Percentiles rank a stretch among this genome's conserved stretches.
These are phyloP conservation scores for Drosophila meridiana DNA, from an alignment of 2,888 invertebrate genomes.

Conservation along the genomic window DNA sequence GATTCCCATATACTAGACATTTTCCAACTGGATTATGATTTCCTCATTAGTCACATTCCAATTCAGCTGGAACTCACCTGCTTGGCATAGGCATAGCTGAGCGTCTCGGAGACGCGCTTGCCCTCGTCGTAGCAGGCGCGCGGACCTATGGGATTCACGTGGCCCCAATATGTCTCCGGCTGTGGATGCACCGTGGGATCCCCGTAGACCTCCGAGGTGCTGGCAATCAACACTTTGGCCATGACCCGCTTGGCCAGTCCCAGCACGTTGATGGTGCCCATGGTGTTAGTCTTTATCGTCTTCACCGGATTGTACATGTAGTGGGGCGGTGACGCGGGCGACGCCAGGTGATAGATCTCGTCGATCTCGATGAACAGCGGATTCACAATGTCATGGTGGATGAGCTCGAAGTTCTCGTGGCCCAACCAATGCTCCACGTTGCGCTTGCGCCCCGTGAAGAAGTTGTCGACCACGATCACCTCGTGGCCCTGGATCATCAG, in stretches of 20 bases:
- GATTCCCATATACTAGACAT: no score
- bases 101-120: conserved; percentile 98
- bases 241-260: conserved; percentile 96
- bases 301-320: conserved; percentile 99
- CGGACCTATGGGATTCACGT: conserved; percentile 99
- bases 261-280: conserved; percentile 96
- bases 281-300: conserved; percentile 99
- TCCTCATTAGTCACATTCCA: background rate
- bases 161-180: conserved; percentile 99
- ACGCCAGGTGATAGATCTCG: conserved; percentile 99
- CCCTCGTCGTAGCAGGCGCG: conserved; percentile 99
- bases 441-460: conserved; percentile 98
- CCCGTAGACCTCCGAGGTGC: conserved; percentile 99
- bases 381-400: conserved; percentile 99
- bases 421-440: conserved; percentile 99
- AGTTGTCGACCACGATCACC: conserved; percentile 98
- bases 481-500: conserved; percentile 98
- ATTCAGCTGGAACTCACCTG: conserved; percentile 86
- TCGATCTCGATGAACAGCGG: conserved; percentile 98
- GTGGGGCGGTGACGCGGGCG: conserved; percentile 99
- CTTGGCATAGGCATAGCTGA: conserved; percentile 97
- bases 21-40: background rate
- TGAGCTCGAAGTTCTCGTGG: conserved; percentile 99
- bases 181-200: conserved; percentile 99
- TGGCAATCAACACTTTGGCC: conserved; percentile 97